Evolutionary conservation across 2,113 vertebrate species (phyloP).

Genomic region (Rissa tridactyla): DNA sequence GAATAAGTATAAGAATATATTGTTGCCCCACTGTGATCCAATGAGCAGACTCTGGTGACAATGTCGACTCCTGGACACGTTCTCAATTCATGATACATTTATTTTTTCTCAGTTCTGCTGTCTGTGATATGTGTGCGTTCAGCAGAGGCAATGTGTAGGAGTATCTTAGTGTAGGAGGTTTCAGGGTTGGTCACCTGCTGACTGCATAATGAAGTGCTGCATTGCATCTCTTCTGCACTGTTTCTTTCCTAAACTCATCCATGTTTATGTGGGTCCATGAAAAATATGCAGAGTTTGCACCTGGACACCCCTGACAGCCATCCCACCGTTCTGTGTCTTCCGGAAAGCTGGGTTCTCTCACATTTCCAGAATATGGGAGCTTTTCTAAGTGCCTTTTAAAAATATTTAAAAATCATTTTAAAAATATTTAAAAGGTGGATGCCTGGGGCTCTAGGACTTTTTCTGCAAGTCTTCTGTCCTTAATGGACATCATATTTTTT

Average conservation of each 20-base stretch:
- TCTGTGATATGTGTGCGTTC: neutral
- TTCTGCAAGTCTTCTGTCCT: neutral
- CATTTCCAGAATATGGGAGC: neutral
- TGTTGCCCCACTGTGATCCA: neutral
- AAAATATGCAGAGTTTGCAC: neutral
- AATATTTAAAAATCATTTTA: neutral
- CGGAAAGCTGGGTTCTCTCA: neutral
- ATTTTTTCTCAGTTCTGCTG: neutral
- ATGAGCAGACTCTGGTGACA: neutral
- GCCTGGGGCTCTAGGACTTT: neutral
- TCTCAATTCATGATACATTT: neutral
- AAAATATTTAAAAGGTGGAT: neutral
- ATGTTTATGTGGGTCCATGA: neutral
- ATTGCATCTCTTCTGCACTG: neutral
- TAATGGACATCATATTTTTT: neutral
- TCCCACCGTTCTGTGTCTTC: neutral
- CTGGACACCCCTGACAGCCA: neutral
- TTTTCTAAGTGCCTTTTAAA: neutral
- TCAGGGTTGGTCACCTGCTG: neutral
- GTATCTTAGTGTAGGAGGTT: neutral
- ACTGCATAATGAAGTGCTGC: neutral
- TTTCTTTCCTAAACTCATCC: neutral
- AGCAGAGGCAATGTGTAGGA: neutral
- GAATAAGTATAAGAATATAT: neutral
- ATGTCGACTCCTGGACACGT: accelerated